Evolutionary conservation across 2,888 invertebrate genomes (phyloP), one percentile per base, ranked within the genome.

Genomic region (Drosophila anomelani): DNA sequence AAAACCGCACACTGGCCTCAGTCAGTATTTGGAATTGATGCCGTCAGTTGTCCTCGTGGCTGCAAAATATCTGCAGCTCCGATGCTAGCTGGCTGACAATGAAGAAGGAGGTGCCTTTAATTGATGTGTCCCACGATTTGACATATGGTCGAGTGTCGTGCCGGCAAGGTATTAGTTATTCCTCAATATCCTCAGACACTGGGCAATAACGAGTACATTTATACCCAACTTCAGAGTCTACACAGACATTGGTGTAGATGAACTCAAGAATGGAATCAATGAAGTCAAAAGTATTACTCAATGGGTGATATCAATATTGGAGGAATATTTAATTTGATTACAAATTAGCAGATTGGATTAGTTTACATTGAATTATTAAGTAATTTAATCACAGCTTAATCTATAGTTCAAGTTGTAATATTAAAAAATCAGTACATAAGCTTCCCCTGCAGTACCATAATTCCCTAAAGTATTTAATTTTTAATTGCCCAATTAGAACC

Each of bases 141-240:
- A 88, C 69, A 78, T 76, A 83, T 75, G 72, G 60, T 44, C 73
- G 51, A 62, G 64, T 86, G 58, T 72, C 87, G 78, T 88, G 84
- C 29, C 74, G 53, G n/a, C 13, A 39, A 23, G 60, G 60, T 70
- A 85, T 88, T 86, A 58, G 73, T 72, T 70, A 73, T 41, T 26
- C 26, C 26, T 4, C 26, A 26, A 73, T 23, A 20, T 53, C 73
- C 68, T 26, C n/a, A n/a, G 17, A 15, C 56, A 36, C 39, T 43
- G 15, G 15, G 9, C 46, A 69, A 47, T 68, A 70, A 15, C 47
- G 55, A 55, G 23, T 23, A 23, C 23, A 23, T 23, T 23, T 17
- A 53, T 23, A 4, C 23, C 23, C 12, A 17, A n/a, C 44, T 46
- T 4, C 44, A 29, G 49, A n/a, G 26, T 15, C 26, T 9, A 26